Percentiles rank a stretch among this genome's conserved stretches.
Evolutionary conservation across 2,113 vertebrate genomes (phyloP).

Genomic region (Pelecanus crispus): DNA sequence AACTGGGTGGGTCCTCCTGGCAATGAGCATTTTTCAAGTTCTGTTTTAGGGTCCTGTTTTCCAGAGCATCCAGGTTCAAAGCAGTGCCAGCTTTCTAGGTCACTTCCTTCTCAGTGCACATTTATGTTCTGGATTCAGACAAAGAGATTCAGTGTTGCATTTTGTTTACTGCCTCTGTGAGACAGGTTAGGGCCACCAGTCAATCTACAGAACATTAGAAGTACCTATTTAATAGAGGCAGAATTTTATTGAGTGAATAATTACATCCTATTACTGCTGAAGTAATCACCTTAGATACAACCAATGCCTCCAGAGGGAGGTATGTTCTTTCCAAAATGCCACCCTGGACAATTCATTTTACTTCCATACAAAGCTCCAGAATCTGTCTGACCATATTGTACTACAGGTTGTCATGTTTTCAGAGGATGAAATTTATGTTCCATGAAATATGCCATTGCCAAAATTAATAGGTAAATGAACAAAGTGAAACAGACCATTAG

Average conservation of each 20-base stretch:
- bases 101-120: not conserved
- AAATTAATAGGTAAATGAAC: conserved; percentile 75
- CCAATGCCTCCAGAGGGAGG: not conserved
- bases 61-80: not conserved
- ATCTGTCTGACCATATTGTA: conserved; percentile 32
- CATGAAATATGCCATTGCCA: conserved; percentile 66
- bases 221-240: not conserved
- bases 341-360: conserved; percentile 44
- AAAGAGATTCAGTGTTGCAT: not conserved
- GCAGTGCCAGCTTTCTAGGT: not conserved
- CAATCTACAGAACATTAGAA: conserved; percentile 7
- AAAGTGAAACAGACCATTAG: conserved; percentile 68
- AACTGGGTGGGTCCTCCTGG: not conserved
- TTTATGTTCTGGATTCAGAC: not conserved
- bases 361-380: not conserved
- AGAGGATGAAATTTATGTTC: conserved; percentile 67
- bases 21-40: not conserved
- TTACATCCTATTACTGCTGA: conserved; percentile 19
- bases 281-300: conserved; percentile 33
- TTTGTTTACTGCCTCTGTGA: conserved; percentile 43
- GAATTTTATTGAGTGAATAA: conserved; percentile 54
- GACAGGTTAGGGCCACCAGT: not conserved
- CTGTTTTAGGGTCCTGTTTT: not conserved
- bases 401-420: conserved; percentile 58
- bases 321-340: conserved; percentile 17